Percentiles rank a stretch among this genome's conserved stretches.
Evolutionary conservation across 2,888 invertebrate genomes (phyloP).

Genomic region (Amiota minor): DNA sequence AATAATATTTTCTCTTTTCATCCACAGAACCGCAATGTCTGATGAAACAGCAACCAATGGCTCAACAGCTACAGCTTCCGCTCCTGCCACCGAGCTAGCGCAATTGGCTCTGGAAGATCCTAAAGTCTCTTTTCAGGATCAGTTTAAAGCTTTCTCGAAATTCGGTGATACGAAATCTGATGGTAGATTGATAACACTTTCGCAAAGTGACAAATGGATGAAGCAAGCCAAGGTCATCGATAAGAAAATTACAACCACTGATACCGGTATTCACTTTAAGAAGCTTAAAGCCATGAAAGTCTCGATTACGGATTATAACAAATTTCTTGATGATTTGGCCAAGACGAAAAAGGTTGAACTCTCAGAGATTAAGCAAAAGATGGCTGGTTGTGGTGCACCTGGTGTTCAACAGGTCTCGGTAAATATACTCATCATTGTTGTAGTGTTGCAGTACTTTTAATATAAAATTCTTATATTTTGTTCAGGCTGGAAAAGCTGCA

Average conservation of each 20-base stretch:
- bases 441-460: not conserved
- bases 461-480: constrained; percentile 7
- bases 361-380: constrained; percentile 85
- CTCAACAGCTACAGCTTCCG: constrained; percentile 49
- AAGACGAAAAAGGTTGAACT: constrained; percentile 87
- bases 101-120: constrained; percentile 71
- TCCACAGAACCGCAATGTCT: constrained; percentile 56
- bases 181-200: constrained; percentile 88
- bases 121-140: constrained; percentile 77
- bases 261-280: constrained; percentile 91
- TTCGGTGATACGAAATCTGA: constrained; percentile 91
- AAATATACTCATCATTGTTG: constrained; percentile 31
- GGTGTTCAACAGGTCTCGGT: constrained; percentile 75
- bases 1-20: too few species aligned
- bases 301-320: constrained; percentile 84
- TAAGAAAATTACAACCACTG: constrained; percentile 90
- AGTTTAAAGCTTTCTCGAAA: constrained; percentile 87
- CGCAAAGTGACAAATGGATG: constrained; percentile 95
- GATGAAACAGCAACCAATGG: constrained; percentile 61
- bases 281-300: constrained; percentile 89
- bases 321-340: constrained; percentile 88
- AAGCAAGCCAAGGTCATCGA: constrained; percentile 90
- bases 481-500: constrained; percentile 72
- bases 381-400: constrained; percentile 86
- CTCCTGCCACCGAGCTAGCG: constrained; percentile 69